Conservation (phyloP, 2,797 vertebrate genomes). For the Pantherophis alleghaniensis region DNA sequence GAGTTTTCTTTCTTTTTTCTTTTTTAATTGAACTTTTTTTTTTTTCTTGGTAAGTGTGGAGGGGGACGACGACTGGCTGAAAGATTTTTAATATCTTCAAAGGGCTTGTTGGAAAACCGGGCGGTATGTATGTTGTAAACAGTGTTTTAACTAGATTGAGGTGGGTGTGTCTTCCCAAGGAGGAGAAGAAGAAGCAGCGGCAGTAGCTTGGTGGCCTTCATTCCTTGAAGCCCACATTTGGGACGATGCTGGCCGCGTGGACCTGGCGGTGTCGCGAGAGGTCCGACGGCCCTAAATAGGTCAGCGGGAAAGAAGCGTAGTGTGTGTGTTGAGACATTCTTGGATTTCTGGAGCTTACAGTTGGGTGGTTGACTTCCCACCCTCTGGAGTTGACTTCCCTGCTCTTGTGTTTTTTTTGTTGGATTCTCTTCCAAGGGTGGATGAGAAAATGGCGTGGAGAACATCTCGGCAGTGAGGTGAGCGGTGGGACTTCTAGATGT, state of each 20-base stretch:
- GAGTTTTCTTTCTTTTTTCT: not conserved
- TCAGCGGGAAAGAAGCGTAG: constrained; percentile 48
- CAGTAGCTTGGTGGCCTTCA: constrained; percentile 7
- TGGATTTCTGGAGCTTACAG: constrained; percentile 19
- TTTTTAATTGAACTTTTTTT: not conserved
- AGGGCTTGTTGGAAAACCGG: not conserved
- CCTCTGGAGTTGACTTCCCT: not conserved
- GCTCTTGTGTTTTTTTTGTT: not conserved
- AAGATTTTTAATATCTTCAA: not conserved
- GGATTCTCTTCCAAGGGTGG: not conserved
- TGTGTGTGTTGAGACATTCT: constrained; percentile 49
- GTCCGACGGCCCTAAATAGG: constrained; percentile 45
- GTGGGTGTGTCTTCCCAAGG: not conserved
- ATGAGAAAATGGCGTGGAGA: not conserved
- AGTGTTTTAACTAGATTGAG: not conserved
- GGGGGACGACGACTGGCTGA: not conserved
- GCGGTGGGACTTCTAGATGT: not conserved
- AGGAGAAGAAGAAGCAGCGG: not conserved
- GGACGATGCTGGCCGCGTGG: not conserved
- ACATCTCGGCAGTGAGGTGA: not conserved
- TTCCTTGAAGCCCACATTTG: constrained; percentile 42
- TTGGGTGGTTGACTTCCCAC: not conserved
- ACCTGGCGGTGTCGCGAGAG: not conserved
- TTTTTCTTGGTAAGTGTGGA: not conserved
- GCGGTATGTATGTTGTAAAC: not conserved